Evolutionary conservation across 2,797 vertebrate genomes (phyloP), one percentile per base, ranked within the genome.

Genomic region (Leptatherina wallacei): DNA sequence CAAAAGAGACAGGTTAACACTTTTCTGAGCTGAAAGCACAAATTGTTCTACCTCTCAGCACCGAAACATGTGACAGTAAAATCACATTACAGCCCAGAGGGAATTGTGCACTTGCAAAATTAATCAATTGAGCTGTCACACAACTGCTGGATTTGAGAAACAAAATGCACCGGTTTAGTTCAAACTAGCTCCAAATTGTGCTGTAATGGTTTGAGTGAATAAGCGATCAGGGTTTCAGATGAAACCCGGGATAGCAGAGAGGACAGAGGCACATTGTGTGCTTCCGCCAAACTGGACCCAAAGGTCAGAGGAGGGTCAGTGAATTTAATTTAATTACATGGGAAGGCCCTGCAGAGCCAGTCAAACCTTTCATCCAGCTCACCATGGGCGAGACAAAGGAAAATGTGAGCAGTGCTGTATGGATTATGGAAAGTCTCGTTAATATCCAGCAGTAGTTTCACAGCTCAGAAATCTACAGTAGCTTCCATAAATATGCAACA

Each of bases 251-350:
- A 81, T 75, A 83, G 77, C 38, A 6, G 56, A 42, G 73, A 74
- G 73, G 81, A 92, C 91, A 93, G 91, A 89, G 81, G 83, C 74
- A 78, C 86, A 85, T 91, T 94, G 92, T 93, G 88, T 82, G 75
- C 83, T 82, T 29, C 62, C 71, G 64, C 72, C 77, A 83, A 88
- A 85, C 81, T 83, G 79, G 89, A 92, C 82, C 62, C 82, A 74
- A 71, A 85, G 91, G 91, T 91, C 91, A 91, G 59, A 61, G 68
- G 22, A 61, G 89, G 89, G 91, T 92, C 88, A 90, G 44, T 59
- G 84, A 84, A 78, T 90, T 90, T 88, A 89, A 92, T 90, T 91
- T 69, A 92, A 92, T 91, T 89, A 92, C 74, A 90, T 24, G 83
- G 87, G 86, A 90, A 85, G 83, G 77, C 78, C 81, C 82, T 81